phyloP scores from a whole-genome alignment of 2,113 vertebrate species.

The Mus pahari region DNA sequence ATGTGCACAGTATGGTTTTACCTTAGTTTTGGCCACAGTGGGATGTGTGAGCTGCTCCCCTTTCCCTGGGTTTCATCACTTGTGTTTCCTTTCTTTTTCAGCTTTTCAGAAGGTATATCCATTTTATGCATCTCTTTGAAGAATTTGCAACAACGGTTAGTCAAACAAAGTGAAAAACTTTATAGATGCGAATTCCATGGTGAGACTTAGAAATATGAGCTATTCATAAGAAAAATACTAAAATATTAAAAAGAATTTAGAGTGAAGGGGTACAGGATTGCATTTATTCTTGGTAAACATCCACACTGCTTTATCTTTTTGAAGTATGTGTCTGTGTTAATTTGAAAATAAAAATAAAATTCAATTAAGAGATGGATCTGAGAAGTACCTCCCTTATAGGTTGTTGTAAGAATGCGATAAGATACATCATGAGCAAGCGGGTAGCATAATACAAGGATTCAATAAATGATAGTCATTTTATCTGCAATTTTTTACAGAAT shows the following conservation, averaged over 20 bases:
- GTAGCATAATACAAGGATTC: conserved; percentile 43
- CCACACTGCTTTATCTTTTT: conserved; percentile 34
- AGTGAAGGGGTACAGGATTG: neutral
- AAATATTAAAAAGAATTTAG: neutral
- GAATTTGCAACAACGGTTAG: neutral
- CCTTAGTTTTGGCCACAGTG: neutral
- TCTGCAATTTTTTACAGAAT: conserved; percentile 47
- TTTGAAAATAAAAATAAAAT: conserved; percentile 58
- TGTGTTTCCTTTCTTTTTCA: neutral
- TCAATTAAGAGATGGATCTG: conserved; percentile 57
- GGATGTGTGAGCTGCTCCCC: neutral
- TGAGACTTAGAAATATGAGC: neutral
- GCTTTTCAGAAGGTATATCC: neutral
- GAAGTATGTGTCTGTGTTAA: neutral
- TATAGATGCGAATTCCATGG: neutral
- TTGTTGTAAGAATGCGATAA: conserved; percentile 38
- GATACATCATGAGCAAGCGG: neutral
- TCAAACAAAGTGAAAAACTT: conserved; percentile 30
- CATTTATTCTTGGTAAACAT: conserved; percentile 35
- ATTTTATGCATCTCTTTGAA: neutral
- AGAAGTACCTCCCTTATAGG: neutral
- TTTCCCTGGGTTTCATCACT: neutral
- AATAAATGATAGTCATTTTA: conserved; percentile 67
- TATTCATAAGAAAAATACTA: neutral
- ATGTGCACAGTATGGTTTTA: neutral